phyloP scores from a whole-genome alignment of 2,113 vertebrate genomes.

The Conger conger region DNA sequence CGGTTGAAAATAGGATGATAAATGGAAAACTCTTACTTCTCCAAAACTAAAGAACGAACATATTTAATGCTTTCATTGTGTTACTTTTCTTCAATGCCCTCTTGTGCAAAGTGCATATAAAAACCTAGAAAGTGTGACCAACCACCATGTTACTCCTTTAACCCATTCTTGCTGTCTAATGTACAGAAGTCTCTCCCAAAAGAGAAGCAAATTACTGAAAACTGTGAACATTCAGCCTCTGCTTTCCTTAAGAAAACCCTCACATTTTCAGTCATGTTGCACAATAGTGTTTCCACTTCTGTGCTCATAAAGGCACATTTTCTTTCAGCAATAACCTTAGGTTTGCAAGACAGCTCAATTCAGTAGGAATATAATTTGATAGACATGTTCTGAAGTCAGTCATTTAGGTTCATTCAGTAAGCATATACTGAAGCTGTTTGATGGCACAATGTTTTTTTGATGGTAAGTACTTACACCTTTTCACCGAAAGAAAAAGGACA shows the following conservation, averaged over 20 bases:
- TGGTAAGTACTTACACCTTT: not conserved
- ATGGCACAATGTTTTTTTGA: not conserved
- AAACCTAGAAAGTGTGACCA: too few relatives aligned
- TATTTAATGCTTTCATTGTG: too few relatives aligned
- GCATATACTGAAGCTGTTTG: not conserved
- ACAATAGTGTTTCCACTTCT: not conserved
- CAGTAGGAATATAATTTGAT: not conserved
- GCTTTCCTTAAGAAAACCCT: not conserved
- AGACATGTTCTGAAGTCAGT: not conserved
- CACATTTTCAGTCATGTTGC: not conserved
- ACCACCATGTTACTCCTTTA: too few relatives aligned
- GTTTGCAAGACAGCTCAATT: not conserved
- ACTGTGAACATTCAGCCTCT: conserved; percentile 42
- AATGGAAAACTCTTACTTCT: too few relatives aligned
- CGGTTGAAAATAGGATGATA: too few relatives aligned
- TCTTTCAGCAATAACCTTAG: not conserved
- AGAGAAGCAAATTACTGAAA: conserved; percentile 44
- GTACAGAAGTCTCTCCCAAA: conserved; percentile 36
- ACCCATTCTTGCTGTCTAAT: conserved; percentile 36
- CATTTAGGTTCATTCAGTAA: not conserved
- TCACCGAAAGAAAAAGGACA: too few relatives aligned
- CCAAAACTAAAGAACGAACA: too few relatives aligned
- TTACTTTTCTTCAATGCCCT: too few relatives aligned
- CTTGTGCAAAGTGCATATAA: too few relatives aligned
- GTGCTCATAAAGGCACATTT: not conserved